phyloP scores from a whole-genome alignment of 1,140 invertebrate genomes.

The Drosophila pandora region DNA sequence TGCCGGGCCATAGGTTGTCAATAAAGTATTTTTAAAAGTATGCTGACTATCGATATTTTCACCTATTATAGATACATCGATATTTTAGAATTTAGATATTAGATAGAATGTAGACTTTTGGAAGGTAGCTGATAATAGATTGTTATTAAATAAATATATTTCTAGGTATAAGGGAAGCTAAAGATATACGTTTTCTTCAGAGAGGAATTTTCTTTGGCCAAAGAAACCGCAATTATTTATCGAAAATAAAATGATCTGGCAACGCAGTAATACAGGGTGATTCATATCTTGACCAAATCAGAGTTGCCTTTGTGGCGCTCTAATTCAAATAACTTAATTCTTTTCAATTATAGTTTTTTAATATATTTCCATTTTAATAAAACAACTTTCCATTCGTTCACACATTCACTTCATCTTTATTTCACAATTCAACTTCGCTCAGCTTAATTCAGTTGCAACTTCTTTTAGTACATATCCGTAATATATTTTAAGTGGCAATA shows the following conservation, averaged over 20 bases:
- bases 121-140: no score
- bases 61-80: no score
- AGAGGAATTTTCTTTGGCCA: no score
- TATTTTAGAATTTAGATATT: background rate
- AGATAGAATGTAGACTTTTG: background rate
- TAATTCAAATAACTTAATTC: background rate
- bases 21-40: background rate
- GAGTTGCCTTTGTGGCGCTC: background rate
- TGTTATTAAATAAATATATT: no score
- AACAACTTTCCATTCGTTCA: conserved; percentile 16
- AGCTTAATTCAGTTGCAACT: conserved; percentile 27
- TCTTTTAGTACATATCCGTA: conserved; percentile 41
- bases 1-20: background rate
- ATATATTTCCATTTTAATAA: background rate
- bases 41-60: background rate
- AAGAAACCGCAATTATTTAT: no score
- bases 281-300: no score
- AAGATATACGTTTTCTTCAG: no score
- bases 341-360: background rate
- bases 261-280: no score
- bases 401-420: conserved; percentile 72
- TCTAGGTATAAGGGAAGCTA: no score
- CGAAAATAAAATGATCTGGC: no score
- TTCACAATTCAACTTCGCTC: conserved; percentile 46
- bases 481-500: conserved; percentile 65